Base-by-base conservation (phyloP, 2,797 vertebrate species). In the Sebastes goodei region DNA sequence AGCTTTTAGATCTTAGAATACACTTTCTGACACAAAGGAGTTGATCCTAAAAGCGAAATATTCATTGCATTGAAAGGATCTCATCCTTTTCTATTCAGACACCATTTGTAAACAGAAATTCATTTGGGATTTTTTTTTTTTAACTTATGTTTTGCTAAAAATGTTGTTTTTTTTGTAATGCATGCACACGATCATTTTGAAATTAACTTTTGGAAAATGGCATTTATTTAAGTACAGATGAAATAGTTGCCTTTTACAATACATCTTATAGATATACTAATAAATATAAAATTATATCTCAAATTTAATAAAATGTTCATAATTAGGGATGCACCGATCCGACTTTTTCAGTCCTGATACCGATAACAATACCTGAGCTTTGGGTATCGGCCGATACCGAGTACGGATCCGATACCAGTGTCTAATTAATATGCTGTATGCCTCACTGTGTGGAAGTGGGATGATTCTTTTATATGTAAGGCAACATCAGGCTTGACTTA, bases 1-100 rank as follows among this genome's bases (percentile, higher is more conserved):
- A 68, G 78, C 59, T 80, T 89, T 85, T 42, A 80, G 55, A 78
- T 74, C 72, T 66, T 20, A 59, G 71, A 60, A 74, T 78, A 76
- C 9, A 69, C 64, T 83, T 74, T 78, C 42, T 67, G 74, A 73
- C 21, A 78, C 66, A 74, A 76, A 85, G 67, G 62, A 65, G 25
- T 25, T 29, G 57, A 60, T 84, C 66, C 59, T 62, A 20, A 59
- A 59, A 55, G 62, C 42, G 73, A 64, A 69, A 78, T 70, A 70
- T 64, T 53, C 21, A 23, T 10, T 21, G 42, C 27, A 20, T 64
- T 57, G 10, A 76, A 76, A 72, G 11, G 57, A 49, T 72, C 27
- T 5, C 9, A 15, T 67, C 12, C 21, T 38, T 65, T 35, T 56
- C 8, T 32, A 17, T 52, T 12, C 27, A 12, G 8, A 30, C 69